A percentile compares a stretch with the other conserved stretches of the same genome.
Conservation (phyloP, 2,113 vertebrate species). For the Pelodiscus sinensis region DNA sequence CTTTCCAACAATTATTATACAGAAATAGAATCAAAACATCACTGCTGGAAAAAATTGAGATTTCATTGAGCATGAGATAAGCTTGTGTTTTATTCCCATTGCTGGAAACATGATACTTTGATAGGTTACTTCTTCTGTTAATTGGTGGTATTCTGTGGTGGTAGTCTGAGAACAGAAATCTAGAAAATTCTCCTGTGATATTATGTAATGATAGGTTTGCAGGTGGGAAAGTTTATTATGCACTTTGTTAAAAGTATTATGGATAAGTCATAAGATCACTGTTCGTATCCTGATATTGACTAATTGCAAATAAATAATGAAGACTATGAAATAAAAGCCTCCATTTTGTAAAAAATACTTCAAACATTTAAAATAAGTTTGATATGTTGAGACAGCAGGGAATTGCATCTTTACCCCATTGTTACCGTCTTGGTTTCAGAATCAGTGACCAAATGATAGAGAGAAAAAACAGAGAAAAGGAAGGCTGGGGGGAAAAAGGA, state of each 20-base stretch:
- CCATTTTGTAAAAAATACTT: neutral
- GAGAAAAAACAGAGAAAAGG: neutral
- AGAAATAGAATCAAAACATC: neutral
- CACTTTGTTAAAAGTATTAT: neutral
- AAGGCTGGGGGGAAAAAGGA: neutral
- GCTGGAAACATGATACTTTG: neutral
- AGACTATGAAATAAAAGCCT: neutral
- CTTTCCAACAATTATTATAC: neutral
- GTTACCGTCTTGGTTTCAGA: neutral
- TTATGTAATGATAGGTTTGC: rapidly evolving
- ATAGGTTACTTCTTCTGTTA: neutral
- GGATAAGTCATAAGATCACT: neutral
- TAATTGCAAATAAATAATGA: neutral
- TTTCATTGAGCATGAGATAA: neutral
- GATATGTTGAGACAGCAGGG: neutral
- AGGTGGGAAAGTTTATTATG: neutral
- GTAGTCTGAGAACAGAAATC: neutral
- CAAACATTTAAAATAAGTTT: neutral
- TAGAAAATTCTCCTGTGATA: neutral
- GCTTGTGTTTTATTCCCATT: neutral
- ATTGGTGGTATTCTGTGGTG: neutral
- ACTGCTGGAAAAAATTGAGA: neutral
- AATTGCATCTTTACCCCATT: neutral
- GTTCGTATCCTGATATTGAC: neutral
- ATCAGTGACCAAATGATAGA: neutral